A percentile compares a stretch with the other conserved stretches of the same genome.
Conservation (phyloP, 2,888 invertebrate genomes). For the Gastrophysa polygoni region DNA sequence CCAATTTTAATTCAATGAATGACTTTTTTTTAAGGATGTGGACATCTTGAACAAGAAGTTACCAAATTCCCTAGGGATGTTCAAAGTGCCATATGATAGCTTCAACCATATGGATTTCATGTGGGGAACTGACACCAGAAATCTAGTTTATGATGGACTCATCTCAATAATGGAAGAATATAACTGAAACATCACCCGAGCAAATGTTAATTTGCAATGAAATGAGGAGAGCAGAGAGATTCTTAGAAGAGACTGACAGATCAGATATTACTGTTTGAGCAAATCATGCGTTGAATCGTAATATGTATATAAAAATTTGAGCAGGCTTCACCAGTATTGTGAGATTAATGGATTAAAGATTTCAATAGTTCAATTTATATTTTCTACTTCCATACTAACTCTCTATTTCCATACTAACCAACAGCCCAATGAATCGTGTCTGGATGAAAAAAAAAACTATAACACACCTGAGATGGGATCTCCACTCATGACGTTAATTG, state of each 20-base stretch:
- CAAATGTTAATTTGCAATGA: neutral
- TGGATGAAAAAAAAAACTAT: too few species aligned
- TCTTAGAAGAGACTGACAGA: neutral
- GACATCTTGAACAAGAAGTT: slow-evolving; percentile 61
- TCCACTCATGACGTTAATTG: too few species aligned
- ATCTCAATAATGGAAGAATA: slow-evolving; percentile 62
- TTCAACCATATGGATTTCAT: slow-evolving; percentile 77
- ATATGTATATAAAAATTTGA: neutral
- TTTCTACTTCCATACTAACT: too few species aligned
- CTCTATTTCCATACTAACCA: too few species aligned
- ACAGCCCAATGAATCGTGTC: too few species aligned
- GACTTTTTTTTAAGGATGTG: slow-evolving; percentile 61
- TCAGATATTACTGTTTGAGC: neutral
- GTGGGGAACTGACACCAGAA: slow-evolving; percentile 68
- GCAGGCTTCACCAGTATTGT: neutral
- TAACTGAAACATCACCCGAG: slow-evolving; percentile 19
- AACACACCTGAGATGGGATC: too few species aligned
- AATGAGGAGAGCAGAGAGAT: neutral
- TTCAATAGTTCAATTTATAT: too few species aligned
- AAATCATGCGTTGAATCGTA: neutral
- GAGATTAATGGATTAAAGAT: neutral
- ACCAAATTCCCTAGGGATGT: slow-evolving; percentile 64
- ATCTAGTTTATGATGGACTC: slow-evolving; percentile 65
- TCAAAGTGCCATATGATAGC: slow-evolving; percentile 62
- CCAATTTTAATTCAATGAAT: too few species aligned